These are phyloP conservation scores for Phyllopteryx taeniolatus DNA, from an alignment of 2,113 vertebrate species.

Conservation along the genomic window DNA sequence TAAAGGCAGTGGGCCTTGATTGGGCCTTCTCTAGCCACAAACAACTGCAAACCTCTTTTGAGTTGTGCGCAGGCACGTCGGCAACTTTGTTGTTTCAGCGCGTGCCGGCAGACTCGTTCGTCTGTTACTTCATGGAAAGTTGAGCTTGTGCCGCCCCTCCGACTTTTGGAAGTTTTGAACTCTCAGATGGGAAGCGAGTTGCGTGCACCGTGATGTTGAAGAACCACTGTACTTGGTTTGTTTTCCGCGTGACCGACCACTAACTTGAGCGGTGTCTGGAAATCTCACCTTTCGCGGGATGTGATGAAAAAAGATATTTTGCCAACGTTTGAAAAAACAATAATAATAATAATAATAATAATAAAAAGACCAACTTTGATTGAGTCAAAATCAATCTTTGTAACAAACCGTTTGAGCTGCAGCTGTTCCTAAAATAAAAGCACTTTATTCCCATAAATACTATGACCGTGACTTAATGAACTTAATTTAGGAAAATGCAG, in stretches of 20 bases:
- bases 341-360: neutral
- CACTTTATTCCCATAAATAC: constrained; percentile 75
- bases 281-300: constrained; percentile 5
- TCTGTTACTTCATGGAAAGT: constrained; percentile 9
- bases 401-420: neutral
- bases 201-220: constrained; percentile 24
- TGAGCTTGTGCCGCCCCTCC: constrained; percentile 31
- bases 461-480: neutral
- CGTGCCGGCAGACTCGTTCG: constrained; percentile 45
- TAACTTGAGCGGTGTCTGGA: constrained; percentile 12
- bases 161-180: constrained; percentile 19
- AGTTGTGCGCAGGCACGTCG: constrained; percentile 16
- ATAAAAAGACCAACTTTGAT: neutral
- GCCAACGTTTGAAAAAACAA: constrained; percentile 7
- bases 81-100: constrained; percentile 26
- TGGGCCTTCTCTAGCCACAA: constrained; percentile 33
- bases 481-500: neutral
- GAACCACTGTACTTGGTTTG: constrained; percentile 51
- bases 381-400: neutral
- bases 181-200: constrained; percentile 11
- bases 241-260: constrained; percentile 45
- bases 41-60: constrained; percentile 45
- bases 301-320: neutral
- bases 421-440: constrained; percentile 73
- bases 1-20: constrained; percentile 8